Base-by-base conservation (phyloP, 2,888 invertebrate species). In the Leucoma salicis region DNA sequence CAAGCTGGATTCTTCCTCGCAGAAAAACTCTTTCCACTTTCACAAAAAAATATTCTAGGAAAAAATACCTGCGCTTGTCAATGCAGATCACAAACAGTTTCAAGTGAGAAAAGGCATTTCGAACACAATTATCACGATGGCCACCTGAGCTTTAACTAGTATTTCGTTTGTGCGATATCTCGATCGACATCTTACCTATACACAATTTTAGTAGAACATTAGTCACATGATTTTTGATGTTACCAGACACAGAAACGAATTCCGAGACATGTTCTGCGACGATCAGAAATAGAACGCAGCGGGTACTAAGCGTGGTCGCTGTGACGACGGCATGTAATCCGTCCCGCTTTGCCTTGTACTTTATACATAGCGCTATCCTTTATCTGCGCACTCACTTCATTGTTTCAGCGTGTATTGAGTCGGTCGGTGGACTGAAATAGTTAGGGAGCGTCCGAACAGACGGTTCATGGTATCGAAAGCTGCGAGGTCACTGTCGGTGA, bases 241-340 rank as follows among this genome's bases (percentile, higher is more conserved):
- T 83, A 77, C 81, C 82, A 86, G 87, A 88, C 85, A 83, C 79
- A 83, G 83, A 83, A 87, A 82, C 82, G 83, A 83, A 87, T 87
- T 86, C 86, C 88, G 88, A 88, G 88, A 88, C 88, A 87, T 86
- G 85, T 85, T 85, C 78, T 75, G 86, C 87, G 87, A 86, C 86
- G 86, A 59, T 72, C 85, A 78, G 76, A 87, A 88, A 88, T 88
- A 88, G 87, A 83, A 80, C 81, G 78, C 78, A 84, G 85, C 85
- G 84, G 86, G 79, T 75, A 84, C 79, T 80, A 82, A 77, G 74
- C 75, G 80, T 78, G 80, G 78, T 84, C 82, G 79, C 82, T 73
- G 84, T 82, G 84, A 84, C 83, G 85, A 73, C 71, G 66, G 70
- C 65, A 61, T 60, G 59, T 65, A 59, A 67, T 72, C 60, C 74